phyloP scores from a whole-genome alignment of 2,888 invertebrate genomes.

The Agapetus fuscipes region DNA sequence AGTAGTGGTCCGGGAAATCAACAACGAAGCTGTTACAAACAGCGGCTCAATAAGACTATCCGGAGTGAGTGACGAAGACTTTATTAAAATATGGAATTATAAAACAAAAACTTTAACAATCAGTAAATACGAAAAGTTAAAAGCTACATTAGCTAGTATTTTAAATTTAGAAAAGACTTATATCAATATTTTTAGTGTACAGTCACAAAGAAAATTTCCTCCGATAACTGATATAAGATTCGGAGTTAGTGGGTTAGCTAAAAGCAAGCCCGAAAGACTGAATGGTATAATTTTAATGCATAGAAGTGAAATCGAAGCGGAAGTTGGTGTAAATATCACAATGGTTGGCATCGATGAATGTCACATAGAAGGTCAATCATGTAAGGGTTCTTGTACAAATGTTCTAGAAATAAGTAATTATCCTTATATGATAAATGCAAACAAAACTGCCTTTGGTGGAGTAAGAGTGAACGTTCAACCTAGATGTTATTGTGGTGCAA shows the following conservation, averaged over 20 bases:
- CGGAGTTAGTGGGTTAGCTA: conserved; percentile 63
- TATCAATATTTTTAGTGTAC: conserved; percentile 75
- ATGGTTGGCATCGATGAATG: conserved; percentile 79
- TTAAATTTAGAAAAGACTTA: conserved; percentile 55
- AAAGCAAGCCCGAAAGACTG: conserved; percentile 63
- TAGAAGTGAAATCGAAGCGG: conserved; percentile 61
- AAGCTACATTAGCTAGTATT: conserved; percentile 56
- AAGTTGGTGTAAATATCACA: conserved; percentile 64
- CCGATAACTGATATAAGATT: conserved; percentile 66
- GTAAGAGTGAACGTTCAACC: conserved; percentile 64
- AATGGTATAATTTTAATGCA: conserved; percentile 68
- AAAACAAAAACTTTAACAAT: conserved; percentile 52
- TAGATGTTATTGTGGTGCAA: conserved; percentile 63
- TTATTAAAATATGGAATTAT: conserved; percentile 66
- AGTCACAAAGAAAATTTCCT: conserved; percentile 54
- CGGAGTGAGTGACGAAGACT: conserved; percentile 70
- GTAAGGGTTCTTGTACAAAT: conserved; percentile 72
- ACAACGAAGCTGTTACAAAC: conserved; percentile 70
- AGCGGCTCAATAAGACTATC: conserved; percentile 67
- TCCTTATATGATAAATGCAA: conserved; percentile 73
- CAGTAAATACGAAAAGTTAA: conserved; percentile 61
- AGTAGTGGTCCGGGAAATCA: conserved; percentile 65
- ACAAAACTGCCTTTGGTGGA: conserved; percentile 74
- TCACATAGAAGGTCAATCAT: conserved; percentile 61
- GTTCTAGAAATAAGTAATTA: conserved; percentile 56